These are phyloP conservation scores for Cyclura pinguis DNA, from an alignment of 2,797 vertebrate species.

Conservation along the genomic window DNA sequence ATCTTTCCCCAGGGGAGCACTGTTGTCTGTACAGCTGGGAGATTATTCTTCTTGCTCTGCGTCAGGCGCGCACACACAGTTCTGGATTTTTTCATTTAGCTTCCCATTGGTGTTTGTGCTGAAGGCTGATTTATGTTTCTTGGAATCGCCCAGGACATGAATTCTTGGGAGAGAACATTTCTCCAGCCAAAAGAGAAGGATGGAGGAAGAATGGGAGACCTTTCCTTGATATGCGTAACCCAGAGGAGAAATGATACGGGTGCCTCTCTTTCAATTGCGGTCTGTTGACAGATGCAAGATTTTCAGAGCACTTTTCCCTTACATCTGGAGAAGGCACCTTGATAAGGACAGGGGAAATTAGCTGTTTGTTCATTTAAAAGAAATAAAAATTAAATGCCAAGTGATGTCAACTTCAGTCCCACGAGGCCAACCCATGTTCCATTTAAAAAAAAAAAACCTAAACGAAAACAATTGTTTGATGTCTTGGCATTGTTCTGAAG, in stretches of 20 bases:
- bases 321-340: neutral
- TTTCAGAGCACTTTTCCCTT: slow-evolving; percentile 9
- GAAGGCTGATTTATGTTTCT: slow-evolving; percentile 42
- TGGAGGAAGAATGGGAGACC: slow-evolving; percentile 7
- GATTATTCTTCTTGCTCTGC: neutral
- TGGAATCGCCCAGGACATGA: slow-evolving; percentile 37
- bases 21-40: neutral
- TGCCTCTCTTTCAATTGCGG: neutral
- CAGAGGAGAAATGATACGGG: neutral
- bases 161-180: slow-evolving; percentile 42
- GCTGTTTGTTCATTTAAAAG: neutral
- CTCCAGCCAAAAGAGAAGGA: slow-evolving; percentile 17
- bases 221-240: slow-evolving; percentile 15
- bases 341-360: neutral
- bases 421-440: neutral
- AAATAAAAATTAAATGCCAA: neutral
- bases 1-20: neutral
- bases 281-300: neutral
- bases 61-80: neutral
- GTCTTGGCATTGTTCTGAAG: neutral
- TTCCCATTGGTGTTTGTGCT: slow-evolving; percentile 1
- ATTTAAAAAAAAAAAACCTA: neutral
- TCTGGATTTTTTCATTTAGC: slow-evolving; percentile 13
- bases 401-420: neutral
- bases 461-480: slow-evolving; percentile 1